These are phyloP conservation scores for Bursaphelenchus okinawaensis DNA, from an alignment of 2,888 invertebrate genomes.

Conservation along the genomic window DNA sequence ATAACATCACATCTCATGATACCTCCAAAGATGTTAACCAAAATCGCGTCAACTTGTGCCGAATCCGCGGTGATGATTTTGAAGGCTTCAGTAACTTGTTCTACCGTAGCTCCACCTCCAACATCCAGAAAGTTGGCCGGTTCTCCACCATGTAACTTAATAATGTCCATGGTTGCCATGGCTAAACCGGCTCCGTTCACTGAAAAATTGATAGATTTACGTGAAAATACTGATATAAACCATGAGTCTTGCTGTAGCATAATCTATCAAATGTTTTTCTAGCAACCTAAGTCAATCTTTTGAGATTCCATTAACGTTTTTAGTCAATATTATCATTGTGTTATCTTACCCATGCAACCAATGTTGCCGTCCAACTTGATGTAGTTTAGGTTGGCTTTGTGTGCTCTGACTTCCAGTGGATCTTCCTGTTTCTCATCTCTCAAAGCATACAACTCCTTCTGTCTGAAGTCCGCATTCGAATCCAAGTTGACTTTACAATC, in stretches of 20 bases:
- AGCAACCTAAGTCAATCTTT: neutral
- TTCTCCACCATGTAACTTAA: slow-evolving; percentile 85
- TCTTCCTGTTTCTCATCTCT: slow-evolving; percentile 73
- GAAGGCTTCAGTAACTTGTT: slow-evolving; percentile 80
- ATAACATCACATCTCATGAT: slow-evolving; percentile 65
- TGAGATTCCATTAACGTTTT: neutral
- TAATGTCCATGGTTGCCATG: slow-evolving; percentile 99
- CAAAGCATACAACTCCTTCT: slow-evolving; percentile 77
- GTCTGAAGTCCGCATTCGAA: slow-evolving; percentile 88
- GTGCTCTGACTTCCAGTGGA: slow-evolving; percentile 87
- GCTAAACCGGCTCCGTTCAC: slow-evolving; percentile 98
- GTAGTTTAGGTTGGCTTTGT: slow-evolving; percentile 83
- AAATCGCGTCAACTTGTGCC: slow-evolving; percentile 70
- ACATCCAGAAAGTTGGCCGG: slow-evolving; percentile 98
- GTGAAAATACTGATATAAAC: too few relatives aligned
- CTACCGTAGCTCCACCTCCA: slow-evolving; percentile 88
- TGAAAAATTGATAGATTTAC: too few relatives aligned
- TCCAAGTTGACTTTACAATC: slow-evolving; percentile 99
- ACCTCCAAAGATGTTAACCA: slow-evolving; percentile 97
- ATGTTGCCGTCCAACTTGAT: slow-evolving; percentile 96
- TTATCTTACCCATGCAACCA: slow-evolving; percentile 67
- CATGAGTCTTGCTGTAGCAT: slow-evolving; percentile 63
- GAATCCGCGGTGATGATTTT: slow-evolving; percentile 73
- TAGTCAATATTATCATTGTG: slow-evolving; percentile 28
- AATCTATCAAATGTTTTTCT: slow-evolving; percentile 67